These are phyloP conservation scores for Excalfactoria chinensis DNA, from an alignment of 2,113 vertebrate genomes.

Conservation along the genomic window DNA sequence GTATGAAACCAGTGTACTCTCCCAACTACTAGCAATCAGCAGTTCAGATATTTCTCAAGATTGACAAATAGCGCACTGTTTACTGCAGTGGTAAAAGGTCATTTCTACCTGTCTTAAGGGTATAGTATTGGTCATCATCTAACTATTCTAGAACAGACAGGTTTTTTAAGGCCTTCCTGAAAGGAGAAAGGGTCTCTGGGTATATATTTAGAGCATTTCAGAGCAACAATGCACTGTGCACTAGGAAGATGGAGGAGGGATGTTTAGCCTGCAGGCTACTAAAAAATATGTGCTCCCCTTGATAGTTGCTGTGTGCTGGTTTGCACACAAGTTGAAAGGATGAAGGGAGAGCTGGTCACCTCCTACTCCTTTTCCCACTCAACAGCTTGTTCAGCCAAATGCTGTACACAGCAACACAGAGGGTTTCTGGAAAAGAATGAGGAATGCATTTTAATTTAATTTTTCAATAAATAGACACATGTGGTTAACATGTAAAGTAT, in stretches of 20 bases:
- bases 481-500: not conserved
- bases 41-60: not conserved
- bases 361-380: conserved; percentile 69
- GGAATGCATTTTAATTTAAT: not conserved
- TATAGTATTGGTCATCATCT: not conserved
- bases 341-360: conserved; percentile 65
- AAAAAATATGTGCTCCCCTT: conserved; percentile 61
- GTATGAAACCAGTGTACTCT: not conserved
- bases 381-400: conserved; percentile 65
- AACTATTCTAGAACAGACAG: not conserved
- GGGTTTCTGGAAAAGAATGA: not conserved
- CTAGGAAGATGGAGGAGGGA: conserved; percentile 43
- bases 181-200: not conserved
- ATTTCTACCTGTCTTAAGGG: not conserved
- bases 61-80: not conserved
- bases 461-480: not conserved
- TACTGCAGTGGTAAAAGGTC: not conserved
- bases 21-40: not conserved
- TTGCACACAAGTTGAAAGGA: conserved; percentile 53
- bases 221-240: not conserved
- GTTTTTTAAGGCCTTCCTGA: not conserved
- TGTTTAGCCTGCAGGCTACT: conserved; percentile 70
- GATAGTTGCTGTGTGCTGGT: conserved; percentile 53
- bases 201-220: not conserved
- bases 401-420: conserved; percentile 7